Base-by-base conservation (phyloP, 2,888 invertebrate species). In the Reticulitermes lucifugus region DNA sequence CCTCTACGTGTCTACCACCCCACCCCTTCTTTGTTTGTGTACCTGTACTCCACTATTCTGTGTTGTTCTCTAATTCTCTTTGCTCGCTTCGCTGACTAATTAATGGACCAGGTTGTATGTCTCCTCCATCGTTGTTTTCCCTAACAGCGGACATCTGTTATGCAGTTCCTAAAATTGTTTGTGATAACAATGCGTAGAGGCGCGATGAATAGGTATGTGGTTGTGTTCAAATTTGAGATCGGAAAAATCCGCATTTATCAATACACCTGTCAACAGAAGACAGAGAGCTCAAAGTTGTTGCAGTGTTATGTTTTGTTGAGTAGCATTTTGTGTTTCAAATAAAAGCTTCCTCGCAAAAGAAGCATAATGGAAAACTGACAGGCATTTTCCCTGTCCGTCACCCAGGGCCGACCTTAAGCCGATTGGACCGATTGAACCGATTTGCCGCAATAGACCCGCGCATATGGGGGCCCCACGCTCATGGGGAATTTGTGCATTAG, bases 21-120 rank as follows among this genome's bases (percentile, higher is more conserved):
- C 46, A 46, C 51, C 71, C 71, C 35, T 35, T 25, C 60, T 25
- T 25, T 71, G 21, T 25, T 25, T 71, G 21, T 83, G 18, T 51
- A 55, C 75, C 83, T 59, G 55, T 55, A 55, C 51, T 73, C 83
- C 55, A 14, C 10, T n/a, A 77, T 77, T 77, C 81, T 81, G 80
- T 70, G 80, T 70, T 80, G 29, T 80, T 70, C 73, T 80, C 73
- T 84, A 81, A 86, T 84, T 86, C 86, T 81, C 86, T 86, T 86
- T 86, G 84, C 86, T 75, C 59, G 71, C 84, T 59, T 43, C 84
- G 51, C 82, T 79, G 55, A 73, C 84, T 86, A 86, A 86, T 84
- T 86, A 86, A 84, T 84, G 83, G 77, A 77, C 51, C 85, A 51
- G 22, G 79, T 84, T 80, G 73, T 46, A 70, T 81, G 82, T 81